phyloP scores from a whole-genome alignment of 1,140 invertebrate genomes.

The Drosophila carrolli region DNA sequence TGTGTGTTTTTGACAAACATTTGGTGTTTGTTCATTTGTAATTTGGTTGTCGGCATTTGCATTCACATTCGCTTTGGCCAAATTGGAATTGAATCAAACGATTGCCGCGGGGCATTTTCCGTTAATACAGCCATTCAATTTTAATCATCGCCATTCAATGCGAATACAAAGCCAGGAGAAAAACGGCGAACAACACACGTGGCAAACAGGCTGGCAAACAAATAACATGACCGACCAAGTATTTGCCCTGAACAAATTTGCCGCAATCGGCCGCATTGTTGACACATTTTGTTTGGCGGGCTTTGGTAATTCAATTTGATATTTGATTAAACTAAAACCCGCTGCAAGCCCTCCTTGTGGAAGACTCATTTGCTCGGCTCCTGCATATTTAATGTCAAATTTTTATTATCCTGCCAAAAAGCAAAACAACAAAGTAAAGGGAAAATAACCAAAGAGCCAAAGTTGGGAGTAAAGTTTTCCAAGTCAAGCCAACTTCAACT shows the following conservation, averaged over 20 bases:
- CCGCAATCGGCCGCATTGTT: conserved; percentile 46
- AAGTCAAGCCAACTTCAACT: conserved; percentile 68
- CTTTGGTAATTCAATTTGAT: conserved; percentile 72
- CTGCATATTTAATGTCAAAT: conserved; percentile 79
- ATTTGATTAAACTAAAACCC: conserved; percentile 71
- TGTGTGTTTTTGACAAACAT: conserved; percentile 55
- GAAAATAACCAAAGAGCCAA: conserved; percentile 38
- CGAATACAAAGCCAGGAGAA: conserved; percentile 21
- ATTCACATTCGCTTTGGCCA: conserved; percentile 44
- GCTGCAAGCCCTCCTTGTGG: conserved; percentile 11
- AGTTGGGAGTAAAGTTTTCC: conserved; percentile 77
- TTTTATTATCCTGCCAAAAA: conserved; percentile 62
- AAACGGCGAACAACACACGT: conserved; percentile 15
- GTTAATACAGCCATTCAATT: conserved; percentile 75
- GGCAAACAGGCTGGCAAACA: conserved; percentile 23
- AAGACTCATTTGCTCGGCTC: conserved; percentile 65
- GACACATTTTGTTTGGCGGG: conserved; percentile 47
- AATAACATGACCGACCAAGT: conserved; percentile 33
- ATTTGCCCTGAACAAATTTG: conserved; percentile 46
- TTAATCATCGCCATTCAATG: conserved; percentile 67
- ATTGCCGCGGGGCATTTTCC: conserved; percentile 63
- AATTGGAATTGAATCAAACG: conserved; percentile 71
- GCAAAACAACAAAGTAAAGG: conserved; percentile 6
- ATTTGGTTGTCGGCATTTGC: conserved; percentile 57
- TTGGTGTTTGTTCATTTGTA: conserved; percentile 72